A percentile compares a stretch with the other conserved stretches of the same genome.
phyloP scores from a whole-genome alignment of 1,140 invertebrate species.

The Nasonia vitripennis region DNA sequence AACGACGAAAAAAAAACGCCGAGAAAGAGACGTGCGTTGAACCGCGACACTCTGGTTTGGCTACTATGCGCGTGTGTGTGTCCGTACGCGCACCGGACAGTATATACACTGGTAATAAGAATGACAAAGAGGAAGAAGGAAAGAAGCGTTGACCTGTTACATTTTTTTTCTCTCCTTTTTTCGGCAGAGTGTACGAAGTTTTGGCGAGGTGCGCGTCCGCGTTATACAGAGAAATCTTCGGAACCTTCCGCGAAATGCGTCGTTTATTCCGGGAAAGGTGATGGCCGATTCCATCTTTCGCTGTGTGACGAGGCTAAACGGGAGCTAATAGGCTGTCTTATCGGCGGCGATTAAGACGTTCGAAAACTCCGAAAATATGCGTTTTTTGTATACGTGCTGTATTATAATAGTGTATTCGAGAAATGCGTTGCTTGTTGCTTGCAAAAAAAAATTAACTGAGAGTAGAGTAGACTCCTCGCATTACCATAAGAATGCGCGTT shows the following conservation, averaged over 20 bases:
- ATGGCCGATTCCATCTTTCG: neutral
- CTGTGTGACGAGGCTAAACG: too few relatives aligned
- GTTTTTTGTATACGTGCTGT: neutral
- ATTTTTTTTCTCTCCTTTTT: constrained; percentile 3
- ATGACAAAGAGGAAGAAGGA: neutral
- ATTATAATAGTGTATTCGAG: neutral
- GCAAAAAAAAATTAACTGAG: neutral
- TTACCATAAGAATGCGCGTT: neutral
- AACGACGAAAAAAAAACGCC: constrained; percentile 21
- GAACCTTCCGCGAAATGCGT: neutral
- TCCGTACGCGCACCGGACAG: neutral
- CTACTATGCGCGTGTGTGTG: neutral
- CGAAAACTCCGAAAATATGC: neutral
- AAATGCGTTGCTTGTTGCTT: too few relatives aligned
- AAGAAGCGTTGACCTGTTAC: constrained; percentile 6
- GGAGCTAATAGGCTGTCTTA: too few relatives aligned
- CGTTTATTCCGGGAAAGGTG: neutral
- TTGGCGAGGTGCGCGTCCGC: too few relatives aligned
- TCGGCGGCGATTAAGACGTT: too few relatives aligned
- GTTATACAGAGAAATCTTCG: neutral
- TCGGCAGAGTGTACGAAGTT: neutral
- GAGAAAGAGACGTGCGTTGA: constrained; percentile 21
- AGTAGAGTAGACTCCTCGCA: neutral
- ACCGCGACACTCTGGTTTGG: constrained; percentile 32
- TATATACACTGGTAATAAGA: neutral